Base-by-base conservation (phyloP, 1,140 invertebrate species). In the Cotesia glomerata region DNA sequence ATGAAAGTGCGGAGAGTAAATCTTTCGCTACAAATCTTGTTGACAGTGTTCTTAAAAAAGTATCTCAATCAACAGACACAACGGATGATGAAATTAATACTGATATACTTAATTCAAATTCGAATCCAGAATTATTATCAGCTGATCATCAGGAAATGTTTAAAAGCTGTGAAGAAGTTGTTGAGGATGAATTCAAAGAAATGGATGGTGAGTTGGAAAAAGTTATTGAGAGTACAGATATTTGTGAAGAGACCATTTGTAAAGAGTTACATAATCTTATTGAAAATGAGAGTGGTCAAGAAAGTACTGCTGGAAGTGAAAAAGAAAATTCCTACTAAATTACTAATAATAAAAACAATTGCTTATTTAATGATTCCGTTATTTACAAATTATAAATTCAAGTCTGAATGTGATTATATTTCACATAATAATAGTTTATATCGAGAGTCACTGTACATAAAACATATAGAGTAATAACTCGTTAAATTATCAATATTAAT, bases 71-170 rank as follows among this genome's bases (percentile, higher is more conserved):
- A 1, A 84, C 83, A 0, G 84, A 85, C 16, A 84, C 83, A 8
- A 86, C 85, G 7, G 85, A 86, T 39, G 85, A 86, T 18, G 85
- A 86, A 69, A 77, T 85, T 4, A 85, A 85, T 72, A 86, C 85
- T 0, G 85, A 86, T 54, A 86, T 86, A 36, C 70, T 86, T 5
- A 85, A 85, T 68, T 86, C 85, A n/a, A 86, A 85, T 14, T 83
- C 84, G 5, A 86, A 85, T 79, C 78, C 77, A 0, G 83, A 85
- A 26, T 1, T 78, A 2, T 7, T 76, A 14, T 82, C 76, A 0
- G 78, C 71, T 3, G 82, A 84, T 39, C 79, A 84, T 77, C 78
- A 79, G 0, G 85, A 85, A 7, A 81, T 86, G 80, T 86, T 85
- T 54, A 82, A 79, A 39, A 85, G 82, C 63, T 84, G 85, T 36